Base-by-base conservation (phyloP, 2,797 vertebrate species). In the Myoxocephalus aenaeus region DNA sequence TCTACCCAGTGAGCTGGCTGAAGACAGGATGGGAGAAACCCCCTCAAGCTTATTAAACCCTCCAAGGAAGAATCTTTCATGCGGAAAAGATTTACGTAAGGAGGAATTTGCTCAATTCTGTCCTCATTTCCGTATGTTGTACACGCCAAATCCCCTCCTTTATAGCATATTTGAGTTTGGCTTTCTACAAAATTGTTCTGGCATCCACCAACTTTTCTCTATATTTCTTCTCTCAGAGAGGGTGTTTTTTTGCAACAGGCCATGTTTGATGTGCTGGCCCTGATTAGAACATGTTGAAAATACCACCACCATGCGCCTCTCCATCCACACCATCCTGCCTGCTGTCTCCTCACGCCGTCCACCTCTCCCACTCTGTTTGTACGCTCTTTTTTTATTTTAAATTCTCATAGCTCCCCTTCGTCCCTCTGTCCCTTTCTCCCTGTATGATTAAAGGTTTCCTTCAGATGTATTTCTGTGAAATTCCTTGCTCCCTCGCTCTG, bases 221-320 rank as follows among this genome's bases (percentile, higher is more conserved):
- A 58, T 65, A 22, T 85, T 82, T 79, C 75, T 85, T 75, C 46
- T 22, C 69, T 85, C 66, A 72, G 69, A 81, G 77, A 87, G 77
- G 79, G 58, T 29, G 63, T 64, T 87, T 50, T 84, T 86, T 85
- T 14, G 8, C 84, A 83, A 81, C 70, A 59, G 80, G 84, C 75
- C 84, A 68, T 70, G 71, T 90, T 87, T 89, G 90, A 91, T 87
- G 81, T 65, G 46, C 83, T 83, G 72, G n/a, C 71, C 79, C 75
- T 91, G 87, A 92, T 92, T 87, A 90, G 83, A 90, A 79, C 70
- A 79, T 86, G 89, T 82, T 90, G 89, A 90, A 93, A 93, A 94
- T 90, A 90, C 82, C 82, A 73, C 54, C 85, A 73, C 67, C 65
- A 68, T 81, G 44, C 83, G 75, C 58, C 73, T 76, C 67, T 86